These are phyloP conservation scores for Osmerus eperlanus DNA, from an alignment of 2,113 vertebrate genomes.

Conservation along the genomic window DNA sequence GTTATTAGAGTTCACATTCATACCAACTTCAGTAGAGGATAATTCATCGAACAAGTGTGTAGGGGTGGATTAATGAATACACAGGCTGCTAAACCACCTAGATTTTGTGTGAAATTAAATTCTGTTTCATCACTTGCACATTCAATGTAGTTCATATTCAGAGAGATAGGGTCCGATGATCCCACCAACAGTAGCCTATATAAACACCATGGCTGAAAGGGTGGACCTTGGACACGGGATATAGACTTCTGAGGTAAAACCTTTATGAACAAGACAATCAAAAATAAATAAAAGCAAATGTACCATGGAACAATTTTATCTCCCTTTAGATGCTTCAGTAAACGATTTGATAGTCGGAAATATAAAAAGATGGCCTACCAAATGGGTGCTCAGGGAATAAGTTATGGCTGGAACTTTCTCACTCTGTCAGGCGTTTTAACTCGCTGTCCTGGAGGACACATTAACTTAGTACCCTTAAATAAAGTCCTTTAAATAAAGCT, in stretches of 20 bases:
- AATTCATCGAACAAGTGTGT: too few species aligned
- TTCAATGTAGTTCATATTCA: too few species aligned
- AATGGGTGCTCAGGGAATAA: constrained; percentile 67
- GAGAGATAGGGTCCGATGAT: too few species aligned
- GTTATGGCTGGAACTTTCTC: constrained; percentile 72
- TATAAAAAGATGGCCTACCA: constrained; percentile 56
- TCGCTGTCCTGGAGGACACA: constrained; percentile 73
- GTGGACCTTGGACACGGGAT: too few species aligned
- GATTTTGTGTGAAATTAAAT: too few species aligned
- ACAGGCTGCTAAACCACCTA: too few species aligned
- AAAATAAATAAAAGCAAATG: constrained; percentile 67
- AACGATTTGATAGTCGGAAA: constrained; percentile 60
- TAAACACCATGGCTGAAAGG: too few species aligned
- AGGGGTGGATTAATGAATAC: too few species aligned
- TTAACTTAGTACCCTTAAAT: constrained; percentile 76
- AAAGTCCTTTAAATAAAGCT: constrained; percentile 78
- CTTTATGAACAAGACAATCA: constrained; percentile 63
- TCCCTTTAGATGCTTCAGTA: constrained; percentile 57
- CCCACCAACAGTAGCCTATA: too few species aligned
- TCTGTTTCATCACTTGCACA: too few species aligned
- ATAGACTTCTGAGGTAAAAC: constrained; percentile 47
- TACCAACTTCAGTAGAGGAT: too few species aligned
- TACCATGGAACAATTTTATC: constrained; percentile 60
- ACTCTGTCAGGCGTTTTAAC: constrained; percentile 73
- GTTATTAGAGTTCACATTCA: too few species aligned